Conservation (phyloP, 2,797 vertebrate species). For the Sebastes steindachneri region DNA sequence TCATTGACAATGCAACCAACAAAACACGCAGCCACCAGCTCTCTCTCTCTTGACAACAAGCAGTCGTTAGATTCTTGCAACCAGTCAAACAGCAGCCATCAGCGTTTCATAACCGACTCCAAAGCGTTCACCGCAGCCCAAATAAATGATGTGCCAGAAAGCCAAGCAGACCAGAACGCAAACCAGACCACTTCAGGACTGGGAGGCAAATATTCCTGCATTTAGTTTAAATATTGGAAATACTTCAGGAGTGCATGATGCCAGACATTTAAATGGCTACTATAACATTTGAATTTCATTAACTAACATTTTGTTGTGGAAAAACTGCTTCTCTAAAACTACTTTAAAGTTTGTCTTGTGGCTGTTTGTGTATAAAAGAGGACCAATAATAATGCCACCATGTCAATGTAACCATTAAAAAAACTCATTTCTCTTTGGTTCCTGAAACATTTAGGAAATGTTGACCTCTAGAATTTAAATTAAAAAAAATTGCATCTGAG, state of each 20-base stretch:
- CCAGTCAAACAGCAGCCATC: constrained; percentile 61
- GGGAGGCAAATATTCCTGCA: constrained; percentile 17
- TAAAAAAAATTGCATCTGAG: no score
- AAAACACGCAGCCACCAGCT: constrained; percentile 53
- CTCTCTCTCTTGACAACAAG: constrained; percentile 39
- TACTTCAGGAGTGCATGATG: constrained; percentile 16
- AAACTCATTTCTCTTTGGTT: no score
- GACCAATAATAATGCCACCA: no score
- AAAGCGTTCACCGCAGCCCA: constrained; percentile 55
- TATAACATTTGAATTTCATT: neutral
- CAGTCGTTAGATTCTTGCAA: constrained; percentile 49
- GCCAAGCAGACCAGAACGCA: constrained; percentile 62
- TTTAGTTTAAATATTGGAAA: constrained; percentile 46
- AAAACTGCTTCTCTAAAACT: neutral
- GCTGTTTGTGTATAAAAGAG: no score
- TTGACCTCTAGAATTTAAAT: no score
- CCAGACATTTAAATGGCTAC: neutral
- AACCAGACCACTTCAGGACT: constrained; percentile 1
- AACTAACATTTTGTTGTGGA: neutral
- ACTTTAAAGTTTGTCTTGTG: no score
- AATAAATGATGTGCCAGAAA: constrained; percentile 47
- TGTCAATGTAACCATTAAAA: no score
- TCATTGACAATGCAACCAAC: constrained; percentile 2
- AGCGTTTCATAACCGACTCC: constrained; percentile 38
- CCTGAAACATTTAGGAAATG: no score